phyloP scores from a whole-genome alignment of 2,888 invertebrate species.

The Eudemis profundana region DNA sequence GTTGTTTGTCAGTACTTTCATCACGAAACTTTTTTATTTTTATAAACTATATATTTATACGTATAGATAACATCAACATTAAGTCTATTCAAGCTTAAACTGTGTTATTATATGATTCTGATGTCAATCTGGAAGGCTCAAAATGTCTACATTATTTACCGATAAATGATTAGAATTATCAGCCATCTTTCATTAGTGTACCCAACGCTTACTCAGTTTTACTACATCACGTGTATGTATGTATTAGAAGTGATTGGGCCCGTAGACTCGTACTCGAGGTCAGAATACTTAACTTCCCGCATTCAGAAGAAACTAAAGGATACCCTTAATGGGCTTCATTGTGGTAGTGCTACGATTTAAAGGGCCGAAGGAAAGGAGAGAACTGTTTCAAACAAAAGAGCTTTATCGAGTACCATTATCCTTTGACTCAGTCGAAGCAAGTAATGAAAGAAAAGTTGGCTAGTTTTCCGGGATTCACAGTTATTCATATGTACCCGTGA shows the following conservation, averaged over 20 bases:
- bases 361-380: not conserved
- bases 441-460: constrained; percentile 2
- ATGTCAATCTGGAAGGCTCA: no score
- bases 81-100: no score
- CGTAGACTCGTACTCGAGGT: not conserved
- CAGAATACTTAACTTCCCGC: not conserved
- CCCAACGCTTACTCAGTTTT: no score
- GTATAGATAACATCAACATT: no score
- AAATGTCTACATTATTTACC: not conserved
- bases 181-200: not conserved
- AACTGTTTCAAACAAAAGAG: constrained; percentile 6
- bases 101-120: no score
- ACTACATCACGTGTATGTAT: not conserved
- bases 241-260: not conserved
- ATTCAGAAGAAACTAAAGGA: constrained; percentile 8
- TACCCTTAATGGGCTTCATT: constrained; percentile 13
- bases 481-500: not conserved
- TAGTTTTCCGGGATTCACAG: constrained; percentile 1
- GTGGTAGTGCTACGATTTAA: constrained; percentile 1
- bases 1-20: no score
- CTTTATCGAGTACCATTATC: constrained; percentile 2
- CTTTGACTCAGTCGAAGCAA: constrained; percentile 3
- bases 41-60: no score
- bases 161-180: no score
- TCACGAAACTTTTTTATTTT: no score